Conservation (phyloP, 1,140 invertebrate genomes). For the Agrilus planipennis region DNA sequence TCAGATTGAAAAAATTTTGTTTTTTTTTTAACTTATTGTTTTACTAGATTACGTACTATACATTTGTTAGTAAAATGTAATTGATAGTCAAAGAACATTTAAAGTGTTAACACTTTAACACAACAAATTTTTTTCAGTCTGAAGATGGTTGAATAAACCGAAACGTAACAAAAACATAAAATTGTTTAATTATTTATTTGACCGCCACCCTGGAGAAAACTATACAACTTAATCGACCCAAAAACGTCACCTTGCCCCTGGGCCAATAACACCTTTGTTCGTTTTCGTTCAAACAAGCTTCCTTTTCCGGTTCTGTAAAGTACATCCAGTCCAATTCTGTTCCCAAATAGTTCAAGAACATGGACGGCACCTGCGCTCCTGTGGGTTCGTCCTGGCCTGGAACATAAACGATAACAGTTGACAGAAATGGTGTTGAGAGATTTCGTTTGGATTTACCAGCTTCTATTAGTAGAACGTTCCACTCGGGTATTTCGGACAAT, state of each 20-base stretch:
- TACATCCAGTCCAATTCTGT: conserved; percentile 80
- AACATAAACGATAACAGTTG: not conserved
- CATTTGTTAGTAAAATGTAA: no score
- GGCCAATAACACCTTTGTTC: conserved; percentile 71
- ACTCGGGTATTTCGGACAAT: conserved; percentile 62
- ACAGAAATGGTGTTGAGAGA: not conserved
- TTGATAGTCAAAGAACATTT: no score
- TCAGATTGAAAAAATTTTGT: no score
- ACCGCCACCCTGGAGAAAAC: no score
- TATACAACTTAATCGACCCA: no score
- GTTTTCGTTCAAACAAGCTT: conserved; percentile 64
- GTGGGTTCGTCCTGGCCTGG: conserved; percentile 68
- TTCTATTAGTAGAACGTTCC: conserved; percentile 72
- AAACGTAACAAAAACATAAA: no score
- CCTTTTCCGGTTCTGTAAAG: conserved; percentile 72
- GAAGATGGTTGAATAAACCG: no score
- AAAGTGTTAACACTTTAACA: not conserved
- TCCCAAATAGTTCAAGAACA: conserved; percentile 72
- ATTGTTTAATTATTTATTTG: not conserved
- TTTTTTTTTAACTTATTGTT: no score
- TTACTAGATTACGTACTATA: no score
- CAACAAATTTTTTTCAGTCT: no score
- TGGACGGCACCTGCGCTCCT: conserved; percentile 70
- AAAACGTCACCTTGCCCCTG: conserved; percentile 66
- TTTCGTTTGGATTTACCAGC: conserved; percentile 44